These are phyloP conservation scores for Chloroceryle aenea DNA, from an alignment of 2,113 vertebrate genomes.

Conservation along the genomic window DNA sequence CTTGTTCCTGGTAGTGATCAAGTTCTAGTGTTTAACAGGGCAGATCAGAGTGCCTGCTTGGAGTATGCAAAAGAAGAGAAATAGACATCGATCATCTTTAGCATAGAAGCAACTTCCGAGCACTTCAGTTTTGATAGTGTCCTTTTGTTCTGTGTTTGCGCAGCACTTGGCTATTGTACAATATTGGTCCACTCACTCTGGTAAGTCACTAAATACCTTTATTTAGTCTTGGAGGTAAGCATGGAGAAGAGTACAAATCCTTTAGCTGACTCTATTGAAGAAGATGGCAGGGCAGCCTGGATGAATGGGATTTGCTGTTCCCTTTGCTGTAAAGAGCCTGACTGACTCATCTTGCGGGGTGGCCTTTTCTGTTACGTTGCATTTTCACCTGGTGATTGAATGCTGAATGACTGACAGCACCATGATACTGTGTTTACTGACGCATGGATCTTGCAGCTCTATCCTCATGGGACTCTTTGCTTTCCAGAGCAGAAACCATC, in stretches of 20 bases:
- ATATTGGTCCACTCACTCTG: background rate
- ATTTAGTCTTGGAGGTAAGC: background rate
- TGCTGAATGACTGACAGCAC: background rate
- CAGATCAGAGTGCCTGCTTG: background rate
- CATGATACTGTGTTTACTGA: background rate
- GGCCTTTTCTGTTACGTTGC: background rate
- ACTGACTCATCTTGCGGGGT: background rate
- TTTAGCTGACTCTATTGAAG: background rate
- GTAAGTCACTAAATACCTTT: background rate
- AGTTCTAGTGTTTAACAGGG: background rate
- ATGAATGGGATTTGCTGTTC: slow-evolving; percentile 14
- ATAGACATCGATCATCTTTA: background rate
- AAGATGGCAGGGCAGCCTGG: background rate
- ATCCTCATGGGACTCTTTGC: background rate
- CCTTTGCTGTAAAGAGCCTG: background rate
- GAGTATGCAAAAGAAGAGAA: background rate
- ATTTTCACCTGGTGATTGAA: slow-evolving; percentile 15
- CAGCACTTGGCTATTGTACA: background rate
- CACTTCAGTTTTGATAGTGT: background rate
- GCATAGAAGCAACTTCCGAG: background rate
- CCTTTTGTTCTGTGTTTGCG: background rate
- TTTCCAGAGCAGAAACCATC: slow-evolving; percentile 8
- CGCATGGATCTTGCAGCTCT: background rate
- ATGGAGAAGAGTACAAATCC: background rate
- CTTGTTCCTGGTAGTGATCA: background rate